Evolutionary conservation across 2,888 invertebrate species (phyloP).

Genomic region (Malthinus flaveolus): DNA sequence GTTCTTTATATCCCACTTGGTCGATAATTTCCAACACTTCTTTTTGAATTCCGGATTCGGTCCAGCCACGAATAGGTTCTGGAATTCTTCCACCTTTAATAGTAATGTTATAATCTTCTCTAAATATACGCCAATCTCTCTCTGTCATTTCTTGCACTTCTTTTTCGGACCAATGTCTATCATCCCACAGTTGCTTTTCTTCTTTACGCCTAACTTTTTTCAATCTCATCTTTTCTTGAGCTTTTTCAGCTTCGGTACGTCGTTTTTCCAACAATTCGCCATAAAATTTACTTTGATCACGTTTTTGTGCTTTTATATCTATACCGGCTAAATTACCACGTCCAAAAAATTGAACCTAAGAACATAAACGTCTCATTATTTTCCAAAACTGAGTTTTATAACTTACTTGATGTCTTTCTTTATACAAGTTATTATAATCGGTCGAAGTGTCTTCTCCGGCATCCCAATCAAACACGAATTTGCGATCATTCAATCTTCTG

Average conservation of each 20-base stretch:
- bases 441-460: slow-evolving; percentile 97
- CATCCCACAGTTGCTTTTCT: slow-evolving; percentile 98
- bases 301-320: slow-evolving; percentile 93
- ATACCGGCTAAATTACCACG: slow-evolving; percentile 97
- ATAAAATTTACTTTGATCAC: slow-evolving; percentile 97
- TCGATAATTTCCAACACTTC: slow-evolving; percentile 94
- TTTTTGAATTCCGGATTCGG: slow-evolving; percentile 86
- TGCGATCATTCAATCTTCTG: slow-evolving; percentile 92
- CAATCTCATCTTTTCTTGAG: slow-evolving; percentile 89
- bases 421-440: slow-evolving; percentile 96
- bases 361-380: neutral
- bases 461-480: slow-evolving; percentile 99
- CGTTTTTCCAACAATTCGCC: slow-evolving; percentile 92
- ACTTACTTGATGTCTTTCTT: slow-evolving; percentile 83
- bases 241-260: slow-evolving; percentile 94
- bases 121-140: slow-evolving; percentile 98
- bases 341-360: slow-evolving; percentile 90
- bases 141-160: slow-evolving; percentile 94
- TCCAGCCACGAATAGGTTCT: slow-evolving; percentile 94
- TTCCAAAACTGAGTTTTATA: neutral
- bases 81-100: slow-evolving; percentile 98
- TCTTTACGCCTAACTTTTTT: slow-evolving; percentile 94
- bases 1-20: slow-evolving; percentile 94
- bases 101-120: slow-evolving; percentile 98
- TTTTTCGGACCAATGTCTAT: slow-evolving; percentile 98